Base-by-base conservation (phyloP, 2,888 invertebrate genomes). In the Xiphydria camelus region DNA sequence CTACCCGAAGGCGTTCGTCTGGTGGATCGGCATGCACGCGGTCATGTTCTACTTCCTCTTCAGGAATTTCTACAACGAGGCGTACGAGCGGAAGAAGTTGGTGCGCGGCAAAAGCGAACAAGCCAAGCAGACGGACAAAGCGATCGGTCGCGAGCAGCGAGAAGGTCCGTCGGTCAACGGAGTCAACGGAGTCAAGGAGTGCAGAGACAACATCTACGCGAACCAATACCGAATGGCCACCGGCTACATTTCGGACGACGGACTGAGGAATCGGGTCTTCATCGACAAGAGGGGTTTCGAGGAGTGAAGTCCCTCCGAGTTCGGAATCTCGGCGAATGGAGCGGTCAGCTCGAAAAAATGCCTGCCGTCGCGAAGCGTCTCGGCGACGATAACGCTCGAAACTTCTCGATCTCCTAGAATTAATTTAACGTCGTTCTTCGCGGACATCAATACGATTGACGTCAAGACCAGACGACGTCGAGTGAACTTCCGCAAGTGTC, bases 1-100 rank as follows among this genome's bases (percentile, higher is more conserved):
- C 73, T 95, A 93, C 75, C 94, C 95, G 0, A 84, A 86, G 45
- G 87, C 87, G 3, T 92, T 93, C 75, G 88, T 88, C 52, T 92
- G 89, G 86, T 91, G 89, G 86, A 96, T 96, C 70, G 91, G 92
- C 51, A 81, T 89, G 70, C 94, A 96, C 77, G 93, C 94, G 1
- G 80, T 94, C 20, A 87, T 96, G 80, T 96, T 96, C 82, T 91
- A 91, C 74, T 86, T 91, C 78, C 83, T 96, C 41, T 96, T 96
- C 83, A 88, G 89, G 1, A 85, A 91, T 72, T 96, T 96, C 82
- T 96, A 95, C 82, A 85, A 87, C 61, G 82, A 88, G 62, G 82
- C 89, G 3, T 91, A 91, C 76, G 74, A 76, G 55, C 83, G 80
- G 73, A 80, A 67, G 44, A 57, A 63, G 32, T 50, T 49, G 49